Conservation (phyloP, 2,888 invertebrate species). For the Eupithecia subfuscata region DNA sequence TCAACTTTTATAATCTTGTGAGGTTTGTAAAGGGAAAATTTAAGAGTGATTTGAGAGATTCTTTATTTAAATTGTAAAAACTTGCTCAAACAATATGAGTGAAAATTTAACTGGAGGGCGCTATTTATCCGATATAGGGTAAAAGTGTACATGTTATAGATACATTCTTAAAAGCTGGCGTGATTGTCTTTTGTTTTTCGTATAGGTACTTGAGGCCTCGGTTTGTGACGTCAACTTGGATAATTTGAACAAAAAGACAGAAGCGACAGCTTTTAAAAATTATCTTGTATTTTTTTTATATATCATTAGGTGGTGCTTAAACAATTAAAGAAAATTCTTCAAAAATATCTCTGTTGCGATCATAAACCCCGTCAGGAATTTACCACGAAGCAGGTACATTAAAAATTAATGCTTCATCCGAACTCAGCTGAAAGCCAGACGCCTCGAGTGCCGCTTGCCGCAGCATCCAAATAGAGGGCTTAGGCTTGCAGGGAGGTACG, state of each 20-base stretch:
- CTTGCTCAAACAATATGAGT: background rate
- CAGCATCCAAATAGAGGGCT: slow-evolving; percentile 52
- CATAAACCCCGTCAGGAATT: slow-evolving; percentile 20
- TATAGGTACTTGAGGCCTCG: too few species aligned
- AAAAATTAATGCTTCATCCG: slow-evolving; percentile 39
- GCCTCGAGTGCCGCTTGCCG: slow-evolving; percentile 54
- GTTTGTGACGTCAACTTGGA: too few species aligned
- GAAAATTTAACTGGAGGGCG: background rate
- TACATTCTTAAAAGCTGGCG: too few species aligned
- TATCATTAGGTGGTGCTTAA: background rate
- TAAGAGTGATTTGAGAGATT: background rate
- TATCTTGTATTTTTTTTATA: too few species aligned
- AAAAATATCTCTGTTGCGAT: background rate
- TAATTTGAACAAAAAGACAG: too few species aligned
- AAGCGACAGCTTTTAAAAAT: too few species aligned
- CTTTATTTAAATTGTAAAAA: background rate
- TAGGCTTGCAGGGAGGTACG: slow-evolving; percentile 44
- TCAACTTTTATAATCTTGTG: background rate
- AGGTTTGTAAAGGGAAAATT: background rate
- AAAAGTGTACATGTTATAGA: background rate
- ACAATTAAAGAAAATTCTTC: background rate
- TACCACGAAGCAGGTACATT: slow-evolving; percentile 31
- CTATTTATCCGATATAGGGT: background rate
- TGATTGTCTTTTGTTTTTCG: too few species aligned
- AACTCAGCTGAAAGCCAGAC: slow-evolving; percentile 60